Evolutionary conservation across 1,140 invertebrate species (phyloP).

Genomic region (Lysiphlebus fabarum): DNA sequence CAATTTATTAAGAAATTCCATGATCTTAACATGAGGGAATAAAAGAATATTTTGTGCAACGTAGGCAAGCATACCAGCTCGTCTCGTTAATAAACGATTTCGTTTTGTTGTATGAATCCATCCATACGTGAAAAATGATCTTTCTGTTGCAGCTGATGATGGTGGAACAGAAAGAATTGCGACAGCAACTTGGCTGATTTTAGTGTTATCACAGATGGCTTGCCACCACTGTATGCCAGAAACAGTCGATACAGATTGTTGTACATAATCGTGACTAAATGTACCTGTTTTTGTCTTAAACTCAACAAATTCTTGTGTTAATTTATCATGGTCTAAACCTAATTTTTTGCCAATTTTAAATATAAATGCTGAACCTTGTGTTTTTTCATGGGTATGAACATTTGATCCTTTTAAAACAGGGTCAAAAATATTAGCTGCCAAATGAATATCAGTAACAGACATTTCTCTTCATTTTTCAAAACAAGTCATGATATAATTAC

Average conservation of each 20-base stretch:
- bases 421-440: too few species aligned
- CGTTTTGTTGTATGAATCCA: slow-evolving; percentile 21
- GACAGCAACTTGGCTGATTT: slow-evolving; percentile 7
- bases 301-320: too few species aligned
- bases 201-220: slow-evolving; percentile 12
- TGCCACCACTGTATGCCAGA: slow-evolving; percentile 16
- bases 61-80: slow-evolving; percentile 14
- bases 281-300: not conserved
- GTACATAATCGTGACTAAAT: not conserved
- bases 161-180: slow-evolving; percentile 18
- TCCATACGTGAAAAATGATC: slow-evolving; percentile 21
- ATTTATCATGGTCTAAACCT: too few species aligned
- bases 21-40: not conserved
- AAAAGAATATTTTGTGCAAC: slow-evolving; percentile 17
- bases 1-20: too few species aligned
- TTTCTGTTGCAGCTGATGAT: slow-evolving; percentile 23
- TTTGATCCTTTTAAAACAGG: too few species aligned
- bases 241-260: not conserved
- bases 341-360: too few species aligned
- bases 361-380: too few species aligned
- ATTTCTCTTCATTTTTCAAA: slow-evolving; percentile 10
- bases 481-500: not conserved
- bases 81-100: slow-evolving; percentile 12
- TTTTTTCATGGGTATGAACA: too few species aligned
- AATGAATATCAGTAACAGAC: not conserved